Evolutionary conservation across 2,888 invertebrate genomes (phyloP).

Genomic region (Drosophila heteroneura): DNA sequence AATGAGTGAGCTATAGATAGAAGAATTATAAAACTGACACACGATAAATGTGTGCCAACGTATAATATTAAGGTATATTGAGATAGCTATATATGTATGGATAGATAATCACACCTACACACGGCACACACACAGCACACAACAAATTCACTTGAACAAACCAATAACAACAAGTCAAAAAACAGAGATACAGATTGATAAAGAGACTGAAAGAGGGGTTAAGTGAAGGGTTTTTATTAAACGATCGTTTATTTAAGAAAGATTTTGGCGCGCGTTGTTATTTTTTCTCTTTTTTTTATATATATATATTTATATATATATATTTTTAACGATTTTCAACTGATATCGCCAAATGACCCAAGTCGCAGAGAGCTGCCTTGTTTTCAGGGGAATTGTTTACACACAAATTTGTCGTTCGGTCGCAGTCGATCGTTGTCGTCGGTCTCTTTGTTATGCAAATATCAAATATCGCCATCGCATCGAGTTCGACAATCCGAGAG

Average conservation of each 20-base stretch:
- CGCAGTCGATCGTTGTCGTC: slow-evolving; percentile 20
- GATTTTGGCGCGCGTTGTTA: slow-evolving; percentile 68
- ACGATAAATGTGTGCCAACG: slow-evolving; percentile 31
- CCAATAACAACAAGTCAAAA: slow-evolving; percentile 44
- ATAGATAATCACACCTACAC: slow-evolving; percentile 66
- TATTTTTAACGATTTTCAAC: slow-evolving; percentile 27
- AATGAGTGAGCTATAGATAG: slow-evolving; percentile 24
- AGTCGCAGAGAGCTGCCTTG: slow-evolving; percentile 6
- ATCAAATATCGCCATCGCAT: slow-evolving; percentile 38
- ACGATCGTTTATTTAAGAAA: slow-evolving; percentile 60
- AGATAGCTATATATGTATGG: slow-evolving; percentile 1
- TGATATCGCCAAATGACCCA: slow-evolving; percentile 59
- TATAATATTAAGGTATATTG: neutral
- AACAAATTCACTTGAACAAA: slow-evolving; percentile 75
- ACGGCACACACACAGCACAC: slow-evolving; percentile 51
- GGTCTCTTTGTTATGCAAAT: slow-evolving; percentile 61
- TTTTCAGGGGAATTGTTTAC: slow-evolving; percentile 65
- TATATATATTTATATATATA: neutral
- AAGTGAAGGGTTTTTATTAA: slow-evolving; percentile 11
- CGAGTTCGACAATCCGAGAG: slow-evolving; percentile 13
- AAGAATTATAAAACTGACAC: slow-evolving; percentile 17
- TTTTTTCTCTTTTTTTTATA: slow-evolving; percentile 25
- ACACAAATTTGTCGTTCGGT: slow-evolving; percentile 51
- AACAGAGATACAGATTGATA: slow-evolving; percentile 2
- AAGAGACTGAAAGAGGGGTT: slow-evolving; percentile 7